phyloP scores from a whole-genome alignment of 2,797 vertebrate genomes.

The Phylloscopus collybita region DNA sequence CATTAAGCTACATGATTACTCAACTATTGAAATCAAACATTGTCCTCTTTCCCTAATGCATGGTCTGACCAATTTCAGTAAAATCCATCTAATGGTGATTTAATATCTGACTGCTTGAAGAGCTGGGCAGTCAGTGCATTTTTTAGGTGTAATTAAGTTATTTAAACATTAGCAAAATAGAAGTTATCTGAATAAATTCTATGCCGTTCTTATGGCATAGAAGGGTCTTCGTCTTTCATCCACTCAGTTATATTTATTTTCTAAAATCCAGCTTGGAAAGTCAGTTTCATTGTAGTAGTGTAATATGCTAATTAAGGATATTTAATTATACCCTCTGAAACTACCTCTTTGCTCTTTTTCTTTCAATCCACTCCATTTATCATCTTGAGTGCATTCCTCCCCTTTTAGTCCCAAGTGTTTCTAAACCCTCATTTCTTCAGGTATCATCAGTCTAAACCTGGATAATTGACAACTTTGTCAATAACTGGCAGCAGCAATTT shows the following conservation, averaged over 20 bases:
- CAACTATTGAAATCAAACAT: background rate
- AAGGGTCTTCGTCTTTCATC: background rate
- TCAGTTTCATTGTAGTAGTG: background rate
- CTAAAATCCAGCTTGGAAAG: background rate
- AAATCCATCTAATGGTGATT: background rate
- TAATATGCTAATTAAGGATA: conserved; percentile 32
- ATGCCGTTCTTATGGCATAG: background rate
- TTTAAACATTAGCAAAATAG: background rate
- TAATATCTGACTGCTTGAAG: background rate
- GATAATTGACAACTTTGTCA: conserved; percentile 61
- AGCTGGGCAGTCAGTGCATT: background rate
- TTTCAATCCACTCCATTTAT: conserved; percentile 16
- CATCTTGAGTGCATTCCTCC: background rate
- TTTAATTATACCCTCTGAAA: conserved; percentile 9
- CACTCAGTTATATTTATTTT: background rate
- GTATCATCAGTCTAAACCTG: conserved; percentile 43
- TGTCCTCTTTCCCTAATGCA: background rate
- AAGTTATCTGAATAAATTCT: background rate
- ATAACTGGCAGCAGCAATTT: conserved; percentile 53
- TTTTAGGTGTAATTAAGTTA: background rate
- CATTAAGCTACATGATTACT: background rate
- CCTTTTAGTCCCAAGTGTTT: conserved; percentile 7
- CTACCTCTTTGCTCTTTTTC: background rate
- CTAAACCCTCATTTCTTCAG: conserved; percentile 8
- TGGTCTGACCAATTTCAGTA: background rate